Evolutionary conservation across 2,113 vertebrate genomes (phyloP), one percentile per base, ranked within the genome.

Genomic region (Amazona vittata): DNA sequence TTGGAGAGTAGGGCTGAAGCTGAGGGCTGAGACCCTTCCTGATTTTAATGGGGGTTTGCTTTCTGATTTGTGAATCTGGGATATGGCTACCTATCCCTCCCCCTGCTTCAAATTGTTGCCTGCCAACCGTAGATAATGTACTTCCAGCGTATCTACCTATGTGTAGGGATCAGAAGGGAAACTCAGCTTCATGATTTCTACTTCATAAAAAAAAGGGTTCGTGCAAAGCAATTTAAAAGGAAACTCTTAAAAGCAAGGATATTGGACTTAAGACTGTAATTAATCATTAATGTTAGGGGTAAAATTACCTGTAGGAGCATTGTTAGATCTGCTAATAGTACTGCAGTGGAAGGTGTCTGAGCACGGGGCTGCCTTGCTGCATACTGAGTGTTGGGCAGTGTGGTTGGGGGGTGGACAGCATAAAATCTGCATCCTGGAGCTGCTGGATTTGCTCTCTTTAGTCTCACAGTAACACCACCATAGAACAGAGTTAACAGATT

Each of bases 141-240:
- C 11, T 43, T 41, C 18, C 11, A 10, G 13, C 4, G 0, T 46
- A 11, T 9, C 15, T 37, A 6, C 25, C n/a, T 10, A 1, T 10
- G n/a, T 9, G 4, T 6, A 24, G 39, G 44, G 44, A 64, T n/a
- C 5, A 2, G 44, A 60, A 57, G 53, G 28, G 43, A 64, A 68
- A 31, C 10, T 55, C 29, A 1, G 12, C 78, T 50, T 14, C 21
- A 13, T n/a, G 33, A 60, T 60, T 73, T 64, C 39, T 93, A 78
- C 75, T 76, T 52, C 24, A 4, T 64, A 74, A 79, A 62, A 69
- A 55, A 46, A 70, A 35, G 70, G 77, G 39, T 53, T 60, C 14
- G 9, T 12, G 33, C 74, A 6, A 25, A 79, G 92, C 37, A 65
- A 41, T 90, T 74, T 69, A 37, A 43, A 57, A 73, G 52, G 52